These are phyloP conservation scores for Crepidodera aurea DNA, from an alignment of 2,888 invertebrate species.

Conservation along the genomic window DNA sequence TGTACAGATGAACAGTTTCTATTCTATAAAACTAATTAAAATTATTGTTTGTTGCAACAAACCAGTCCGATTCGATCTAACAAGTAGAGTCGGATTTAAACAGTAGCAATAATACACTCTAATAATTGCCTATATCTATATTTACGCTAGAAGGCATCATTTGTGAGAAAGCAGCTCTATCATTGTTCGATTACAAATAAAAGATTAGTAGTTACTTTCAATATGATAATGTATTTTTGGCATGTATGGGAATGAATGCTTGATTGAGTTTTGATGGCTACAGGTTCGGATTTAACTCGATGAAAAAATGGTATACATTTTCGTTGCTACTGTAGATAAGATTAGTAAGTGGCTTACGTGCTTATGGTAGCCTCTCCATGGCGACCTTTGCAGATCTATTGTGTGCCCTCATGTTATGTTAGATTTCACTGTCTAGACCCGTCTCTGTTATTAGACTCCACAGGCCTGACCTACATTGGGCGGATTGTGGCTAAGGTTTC, in stretches of 20 bases:
- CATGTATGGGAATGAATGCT: constrained; percentile 8
- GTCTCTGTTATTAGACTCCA: too few relatives aligned
- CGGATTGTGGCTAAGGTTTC: too few relatives aligned
- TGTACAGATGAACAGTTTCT: constrained; percentile 15
- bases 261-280: constrained; percentile 3
- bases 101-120: constrained; percentile 32
- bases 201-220: constrained; percentile 15
- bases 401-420: too few relatives aligned
- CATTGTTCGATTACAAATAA: constrained; percentile 20
- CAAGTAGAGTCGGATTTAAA: constrained; percentile 35
- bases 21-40: constrained; percentile 41
- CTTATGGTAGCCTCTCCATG: too few relatives aligned
- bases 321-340: too few relatives aligned
- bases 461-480: too few relatives aligned
- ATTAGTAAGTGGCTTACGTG: too few relatives aligned
- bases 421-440: too few relatives aligned
- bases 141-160: constrained; percentile 30
- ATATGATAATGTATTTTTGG: constrained; percentile 20
- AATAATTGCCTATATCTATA: constrained; percentile 34
- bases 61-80: constrained; percentile 42
- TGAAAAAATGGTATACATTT: not conserved
- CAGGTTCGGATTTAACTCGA: not conserved
- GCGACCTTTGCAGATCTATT: too few relatives aligned
- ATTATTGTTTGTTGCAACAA: constrained; percentile 31
- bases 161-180: constrained; percentile 24